A percentile compares a stretch with the other conserved stretches of the same genome.
phyloP scores from a whole-genome alignment of 2,888 invertebrate genomes.

The Andrena marginata region DNA sequence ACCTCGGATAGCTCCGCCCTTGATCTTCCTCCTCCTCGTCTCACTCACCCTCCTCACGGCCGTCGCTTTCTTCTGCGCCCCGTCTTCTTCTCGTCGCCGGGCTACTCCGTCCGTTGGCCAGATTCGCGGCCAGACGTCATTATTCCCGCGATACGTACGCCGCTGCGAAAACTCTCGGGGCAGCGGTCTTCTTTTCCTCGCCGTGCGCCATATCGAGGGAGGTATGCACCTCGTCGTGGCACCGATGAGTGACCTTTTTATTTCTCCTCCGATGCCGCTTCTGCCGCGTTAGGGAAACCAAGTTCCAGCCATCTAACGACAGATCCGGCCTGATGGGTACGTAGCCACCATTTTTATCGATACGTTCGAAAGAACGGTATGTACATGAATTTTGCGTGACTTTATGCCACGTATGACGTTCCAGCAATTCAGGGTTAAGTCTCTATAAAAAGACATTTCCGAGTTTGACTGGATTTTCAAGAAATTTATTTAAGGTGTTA shows the following conservation, averaged over 20 bases:
- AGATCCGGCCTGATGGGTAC: constrained; percentile 60
- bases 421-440: background rate
- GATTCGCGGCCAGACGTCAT: constrained; percentile 48
- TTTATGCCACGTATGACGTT: constrained; percentile 2
- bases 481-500: no score
- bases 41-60: background rate
- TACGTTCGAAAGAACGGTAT: constrained; percentile 51
- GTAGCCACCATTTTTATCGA: constrained; percentile 59
- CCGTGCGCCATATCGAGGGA: constrained; percentile 74
- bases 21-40: constrained; percentile 14
- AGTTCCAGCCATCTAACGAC: constrained; percentile 67
- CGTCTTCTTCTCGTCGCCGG: background rate
- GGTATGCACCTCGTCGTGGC: constrained; percentile 80
- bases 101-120: constrained; percentile 1
- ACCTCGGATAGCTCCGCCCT: constrained; percentile 35
- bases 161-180: constrained; percentile 69
- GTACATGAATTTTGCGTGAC: constrained; percentile 31
- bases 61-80: background rate
- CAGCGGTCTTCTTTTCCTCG: constrained; percentile 62
- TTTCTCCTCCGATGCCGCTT: constrained; percentile 47
- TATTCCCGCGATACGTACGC: constrained; percentile 62
- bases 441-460: no score
- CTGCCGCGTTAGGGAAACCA: constrained; percentile 49
- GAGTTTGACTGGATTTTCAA: no score
- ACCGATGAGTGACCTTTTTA: constrained; percentile 69